A percentile compares a stretch with the other conserved stretches of the same genome.
Conservation (phyloP, 2,888 invertebrate species). For the Temnothorax ravouxi region DNA sequence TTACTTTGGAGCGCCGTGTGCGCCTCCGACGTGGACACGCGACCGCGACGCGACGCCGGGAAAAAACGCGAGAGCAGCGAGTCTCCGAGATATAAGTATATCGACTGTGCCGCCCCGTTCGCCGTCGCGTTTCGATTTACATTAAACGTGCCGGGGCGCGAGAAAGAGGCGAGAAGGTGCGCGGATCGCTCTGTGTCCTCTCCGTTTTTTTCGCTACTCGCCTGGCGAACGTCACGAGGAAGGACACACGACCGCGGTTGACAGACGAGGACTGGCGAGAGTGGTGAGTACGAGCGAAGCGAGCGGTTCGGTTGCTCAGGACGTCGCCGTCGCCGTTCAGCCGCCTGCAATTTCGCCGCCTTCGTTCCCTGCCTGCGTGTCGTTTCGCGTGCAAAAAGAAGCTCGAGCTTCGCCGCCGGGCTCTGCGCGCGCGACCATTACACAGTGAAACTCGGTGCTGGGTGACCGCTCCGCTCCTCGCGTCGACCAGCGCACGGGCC, state of each 20-base stretch:
- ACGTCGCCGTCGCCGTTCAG: neutral
- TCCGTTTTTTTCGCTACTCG: slow-evolving; percentile 37
- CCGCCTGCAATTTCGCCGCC: no score
- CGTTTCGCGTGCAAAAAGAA: no score
- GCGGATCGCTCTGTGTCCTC: neutral
- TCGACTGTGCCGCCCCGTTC: slow-evolving; percentile 30
- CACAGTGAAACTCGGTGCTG: neutral
- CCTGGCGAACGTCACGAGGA: slow-evolving; percentile 10
- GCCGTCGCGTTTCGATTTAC: slow-evolving; percentile 9
- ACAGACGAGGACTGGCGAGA: neutral
- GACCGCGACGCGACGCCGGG: slow-evolving; percentile 13
- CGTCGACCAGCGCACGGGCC: neutral
- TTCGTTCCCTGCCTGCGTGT: no score
- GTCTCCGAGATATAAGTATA: neutral
- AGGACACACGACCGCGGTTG: neutral
- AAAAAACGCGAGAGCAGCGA: slow-evolving; percentile 7
- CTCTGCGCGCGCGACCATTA: neutral
- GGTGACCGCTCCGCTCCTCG: neutral
- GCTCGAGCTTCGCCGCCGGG: neutral
- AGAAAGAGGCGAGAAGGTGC: slow-evolving; percentile 13
- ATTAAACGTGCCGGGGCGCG: slow-evolving; percentile 23
- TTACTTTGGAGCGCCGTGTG: slow-evolving; percentile 1
- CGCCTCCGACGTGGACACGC: slow-evolving; percentile 41
- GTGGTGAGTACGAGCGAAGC: neutral
- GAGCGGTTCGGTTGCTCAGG: slow-evolving; percentile 1